Conservation (phyloP, 2,113 vertebrate species). For the Esox niger region DNA sequence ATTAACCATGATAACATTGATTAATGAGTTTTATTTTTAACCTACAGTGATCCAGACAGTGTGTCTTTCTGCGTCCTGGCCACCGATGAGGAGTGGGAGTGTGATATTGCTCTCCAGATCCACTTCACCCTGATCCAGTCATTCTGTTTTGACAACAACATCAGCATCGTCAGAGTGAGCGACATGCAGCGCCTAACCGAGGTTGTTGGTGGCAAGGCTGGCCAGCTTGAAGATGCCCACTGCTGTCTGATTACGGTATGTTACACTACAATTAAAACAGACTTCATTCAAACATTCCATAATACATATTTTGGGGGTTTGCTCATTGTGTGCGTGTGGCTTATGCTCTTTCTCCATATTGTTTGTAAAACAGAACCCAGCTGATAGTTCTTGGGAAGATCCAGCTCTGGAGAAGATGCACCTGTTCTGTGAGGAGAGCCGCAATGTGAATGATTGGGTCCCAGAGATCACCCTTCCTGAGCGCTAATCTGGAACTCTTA, state of each 20-base stretch:
- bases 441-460: slow-evolving; percentile 74
- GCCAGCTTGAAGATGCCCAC: slow-evolving; percentile 69
- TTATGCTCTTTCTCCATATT: slow-evolving; percentile 4
- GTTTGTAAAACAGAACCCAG: slow-evolving; percentile 62
- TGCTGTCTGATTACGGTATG: slow-evolving; percentile 78
- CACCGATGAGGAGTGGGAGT: slow-evolving; percentile 66
- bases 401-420: slow-evolving; percentile 77
- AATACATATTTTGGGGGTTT: not conserved
- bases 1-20: not conserved
- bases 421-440: slow-evolving; percentile 77
- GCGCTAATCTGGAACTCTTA: slow-evolving; percentile 62
- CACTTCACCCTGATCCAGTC: slow-evolving; percentile 82
- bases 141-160: slow-evolving; percentile 80
- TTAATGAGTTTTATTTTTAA: slow-evolving; percentile 19
- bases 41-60: slow-evolving; percentile 70
- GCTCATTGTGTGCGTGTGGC: not conserved
- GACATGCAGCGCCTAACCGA: slow-evolving; percentile 67
- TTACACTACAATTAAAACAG: not conserved
- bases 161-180: slow-evolving; percentile 75
- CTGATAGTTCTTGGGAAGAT: slow-evolving; percentile 74
- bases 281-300: not conserved
- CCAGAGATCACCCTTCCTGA: slow-evolving; percentile 73
- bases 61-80: slow-evolving; percentile 75
- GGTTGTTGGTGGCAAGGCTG: slow-evolving; percentile 62
- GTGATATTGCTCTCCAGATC: slow-evolving; percentile 74